Evolutionary conservation across 2,113 vertebrate genomes (phyloP), one percentile per base, ranked within the genome.

Genomic region (Panthera tigris): DNA sequence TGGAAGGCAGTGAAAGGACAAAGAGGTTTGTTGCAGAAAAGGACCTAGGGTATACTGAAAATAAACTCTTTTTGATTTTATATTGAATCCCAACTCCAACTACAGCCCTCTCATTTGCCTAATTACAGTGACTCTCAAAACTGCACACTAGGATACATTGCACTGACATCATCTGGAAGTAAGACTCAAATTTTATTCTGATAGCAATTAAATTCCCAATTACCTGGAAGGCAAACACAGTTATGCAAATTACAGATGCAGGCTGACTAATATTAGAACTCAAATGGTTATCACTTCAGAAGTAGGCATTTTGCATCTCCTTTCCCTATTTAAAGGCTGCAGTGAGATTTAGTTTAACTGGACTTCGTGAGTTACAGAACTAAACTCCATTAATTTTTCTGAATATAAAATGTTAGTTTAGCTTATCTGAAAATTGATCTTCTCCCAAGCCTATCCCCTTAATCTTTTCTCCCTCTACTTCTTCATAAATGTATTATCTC

Each of bases 401-500:
- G 71, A 96, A 97, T 98, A 97, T 96, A 97, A 98, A 98, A 97
- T 93, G 65, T 98, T 98, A 98, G 97, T 98, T 98, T 97, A 98
- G 94, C 57, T 98, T 94, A 97, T 98, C 97, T 92, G 87, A 96
- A 97, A 97, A 83, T 97, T 97, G 98, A n/a, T 94, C 98, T 98
- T 97, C 96, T 95, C 92, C 91, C 92, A 97, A 94, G 87, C 96
- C 93, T 97, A 96, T 87, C 88, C 31, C 94, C 84, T 97, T 41
- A 96, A 78, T 98, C 96, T 76, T 79, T 97, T 97, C 94, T 95
- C 61, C 52, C 45, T 92, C 85, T 91, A 82, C 65, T 97, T 91
- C 71, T 97, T 94, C 73, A 96, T 98, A 83, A 95, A 96, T 97
- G 74, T 4, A 8, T 96, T 97, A 85, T 61, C 97, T 96, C 88